Evolutionary conservation across 2,888 invertebrate genomes (phyloP).

Genomic region (Stomorhina lunata): DNA sequence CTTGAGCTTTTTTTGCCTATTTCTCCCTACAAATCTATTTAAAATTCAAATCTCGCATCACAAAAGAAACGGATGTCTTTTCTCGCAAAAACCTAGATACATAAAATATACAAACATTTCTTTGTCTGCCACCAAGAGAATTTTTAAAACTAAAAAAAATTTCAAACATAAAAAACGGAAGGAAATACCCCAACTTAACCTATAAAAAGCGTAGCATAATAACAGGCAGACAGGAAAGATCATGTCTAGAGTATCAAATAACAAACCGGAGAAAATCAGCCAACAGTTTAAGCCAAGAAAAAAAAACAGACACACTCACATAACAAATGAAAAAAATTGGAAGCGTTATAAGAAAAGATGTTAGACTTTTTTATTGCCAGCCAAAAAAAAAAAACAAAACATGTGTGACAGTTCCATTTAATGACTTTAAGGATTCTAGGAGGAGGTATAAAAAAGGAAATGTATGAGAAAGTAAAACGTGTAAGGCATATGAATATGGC

Average conservation of each 20-base stretch:
- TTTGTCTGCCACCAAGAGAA: neutral
- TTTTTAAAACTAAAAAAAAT: neutral
- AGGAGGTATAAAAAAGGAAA: slow-evolving; percentile 19
- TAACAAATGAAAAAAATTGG: neutral
- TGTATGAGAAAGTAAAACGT: slow-evolving; percentile 45
- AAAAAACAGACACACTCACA: neutral
- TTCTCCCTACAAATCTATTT: neutral
- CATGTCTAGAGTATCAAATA: slow-evolving; percentile 60
- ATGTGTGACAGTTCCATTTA: slow-evolving; percentile 47
- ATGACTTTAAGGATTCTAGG: slow-evolving; percentile 51
- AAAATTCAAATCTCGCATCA: neutral
- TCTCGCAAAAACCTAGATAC: no score
- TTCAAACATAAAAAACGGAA: slow-evolving; percentile 22
- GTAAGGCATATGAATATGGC: slow-evolving; percentile 57
- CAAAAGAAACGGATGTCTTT: neutral
- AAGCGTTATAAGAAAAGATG: neutral
- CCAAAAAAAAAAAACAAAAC: neutral
- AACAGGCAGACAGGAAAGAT: slow-evolving; percentile 49
- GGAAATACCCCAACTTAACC: slow-evolving; percentile 23
- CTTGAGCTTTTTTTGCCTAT: neutral
- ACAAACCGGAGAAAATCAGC: no score
- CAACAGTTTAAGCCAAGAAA: no score
- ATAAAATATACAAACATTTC: no score
- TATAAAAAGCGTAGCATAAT: neutral
- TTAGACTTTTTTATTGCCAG: neutral